Percentiles rank a stretch among this genome's conserved stretches.
Conservation (phyloP, 2,888 invertebrate genomes). For the Frankliniella fusca region DNA sequence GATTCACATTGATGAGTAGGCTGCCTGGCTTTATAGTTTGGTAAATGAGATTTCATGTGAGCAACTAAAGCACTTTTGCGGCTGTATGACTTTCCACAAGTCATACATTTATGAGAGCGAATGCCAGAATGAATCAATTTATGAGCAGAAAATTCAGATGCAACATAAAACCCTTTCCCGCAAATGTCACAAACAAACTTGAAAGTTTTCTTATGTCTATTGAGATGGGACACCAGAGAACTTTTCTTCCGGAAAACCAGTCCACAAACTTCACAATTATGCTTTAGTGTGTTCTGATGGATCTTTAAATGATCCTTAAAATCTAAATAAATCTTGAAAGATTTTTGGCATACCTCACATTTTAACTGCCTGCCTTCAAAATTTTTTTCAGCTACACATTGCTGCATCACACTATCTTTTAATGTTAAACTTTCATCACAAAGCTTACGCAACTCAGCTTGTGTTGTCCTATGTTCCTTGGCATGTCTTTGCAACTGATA, state of each 20-base stretch:
- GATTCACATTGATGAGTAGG: neutral
- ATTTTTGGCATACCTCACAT: neutral
- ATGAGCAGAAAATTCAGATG: neutral
- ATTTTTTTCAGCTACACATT: too few relatives aligned
- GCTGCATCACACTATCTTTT: conserved; percentile 31
- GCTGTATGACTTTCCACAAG: neutral
- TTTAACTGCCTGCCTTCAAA: too few relatives aligned
- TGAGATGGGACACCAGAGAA: neutral
- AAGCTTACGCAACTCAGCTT: conserved; percentile 18
- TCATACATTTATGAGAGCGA: neutral
- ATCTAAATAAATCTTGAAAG: neutral
- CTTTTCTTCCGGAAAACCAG: neutral
- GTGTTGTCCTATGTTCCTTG: neutral
- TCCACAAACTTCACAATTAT: neutral
- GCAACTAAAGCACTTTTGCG: neutral
- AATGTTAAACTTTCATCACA: conserved; percentile 34
- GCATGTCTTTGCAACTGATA: conserved; percentile 25
- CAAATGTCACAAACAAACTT: conserved; percentile 32
- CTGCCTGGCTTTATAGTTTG: neutral
- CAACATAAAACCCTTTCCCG: conserved; percentile 29
- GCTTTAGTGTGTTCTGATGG: neutral
- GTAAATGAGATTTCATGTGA: conserved; percentile 1
- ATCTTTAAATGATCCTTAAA: neutral
- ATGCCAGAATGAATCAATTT: neutral
- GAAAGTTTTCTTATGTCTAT: neutral